phyloP scores from a whole-genome alignment of 2,113 vertebrate species.

The Spheniscus mendiculus region DNA sequence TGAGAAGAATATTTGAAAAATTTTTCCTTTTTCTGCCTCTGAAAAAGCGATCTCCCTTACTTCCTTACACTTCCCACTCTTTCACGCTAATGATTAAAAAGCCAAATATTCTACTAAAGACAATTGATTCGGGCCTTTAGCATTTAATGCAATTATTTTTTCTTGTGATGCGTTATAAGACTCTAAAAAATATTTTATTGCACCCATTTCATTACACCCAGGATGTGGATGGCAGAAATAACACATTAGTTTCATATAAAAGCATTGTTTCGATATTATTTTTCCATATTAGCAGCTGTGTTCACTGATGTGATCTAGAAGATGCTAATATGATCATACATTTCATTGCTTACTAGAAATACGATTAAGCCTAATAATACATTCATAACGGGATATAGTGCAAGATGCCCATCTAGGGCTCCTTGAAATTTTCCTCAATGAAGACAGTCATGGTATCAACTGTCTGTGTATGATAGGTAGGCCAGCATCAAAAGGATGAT shows the following conservation, averaged over 20 bases:
- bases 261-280: neutral
- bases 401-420: neutral
- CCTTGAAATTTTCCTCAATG: neutral
- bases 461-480: too few species aligned
- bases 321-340: neutral
- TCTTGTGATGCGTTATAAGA: neutral
- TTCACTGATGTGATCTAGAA: neutral
- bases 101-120: neutral
- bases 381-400: neutral
- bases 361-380: neutral
- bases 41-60: neutral
- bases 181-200: neutral
- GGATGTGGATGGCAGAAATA: neutral
- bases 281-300: neutral
- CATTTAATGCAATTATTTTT: neutral
- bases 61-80: neutral
- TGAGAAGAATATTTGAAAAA: neutral
- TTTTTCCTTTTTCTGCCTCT: neutral
- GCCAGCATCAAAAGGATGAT: neutral
- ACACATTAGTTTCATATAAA: neutral
- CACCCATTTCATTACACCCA: neutral
- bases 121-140: neutral
- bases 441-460: neutral
- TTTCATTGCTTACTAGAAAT: neutral
- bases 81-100: neutral